A percentile compares a stretch with the other conserved stretches of the same genome.
Conservation (phyloP, 2,797 vertebrate species). For the Rhodeus uyekii region DNA sequence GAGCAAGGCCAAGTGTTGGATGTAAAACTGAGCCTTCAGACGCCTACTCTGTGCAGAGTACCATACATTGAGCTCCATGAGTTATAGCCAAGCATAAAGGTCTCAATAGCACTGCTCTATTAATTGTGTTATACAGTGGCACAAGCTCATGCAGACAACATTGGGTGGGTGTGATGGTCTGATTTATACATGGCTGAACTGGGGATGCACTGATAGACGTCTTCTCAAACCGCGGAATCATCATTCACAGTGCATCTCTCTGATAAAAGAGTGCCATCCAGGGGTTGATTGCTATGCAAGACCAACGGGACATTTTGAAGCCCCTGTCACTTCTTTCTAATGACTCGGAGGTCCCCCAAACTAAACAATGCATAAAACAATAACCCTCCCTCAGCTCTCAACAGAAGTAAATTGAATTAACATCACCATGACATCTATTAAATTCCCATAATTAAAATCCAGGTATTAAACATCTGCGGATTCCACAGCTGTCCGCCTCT, state of each 20-base stretch:
- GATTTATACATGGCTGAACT: constrained; percentile 4
- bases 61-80: not conserved
- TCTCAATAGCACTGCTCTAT: not conserved
- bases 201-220: not conserved
- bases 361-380: constrained; percentile 40
- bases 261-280: not conserved
- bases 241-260: constrained; percentile 8
- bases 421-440: constrained; percentile 60
- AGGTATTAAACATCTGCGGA: constrained; percentile 63
- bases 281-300: not conserved
- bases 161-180: not conserved
- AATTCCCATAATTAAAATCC: constrained; percentile 65
- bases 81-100: constrained; percentile 30
- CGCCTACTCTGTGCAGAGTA: not conserved
- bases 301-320: constrained; percentile 6
- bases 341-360: constrained; percentile 8
- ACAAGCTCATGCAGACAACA: not conserved
- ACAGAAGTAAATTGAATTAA: constrained; percentile 61
- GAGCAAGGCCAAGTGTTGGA: constrained; percentile 5
- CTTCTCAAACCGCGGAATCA: not conserved
- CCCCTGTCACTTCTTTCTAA: not conserved
- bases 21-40: constrained; percentile 35
- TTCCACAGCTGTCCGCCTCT: constrained; percentile 48
- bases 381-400: constrained; percentile 22
- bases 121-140: constrained; percentile 15